Conservation (phyloP, 2,888 invertebrate species). For the Chloromyia formosa region DNA sequence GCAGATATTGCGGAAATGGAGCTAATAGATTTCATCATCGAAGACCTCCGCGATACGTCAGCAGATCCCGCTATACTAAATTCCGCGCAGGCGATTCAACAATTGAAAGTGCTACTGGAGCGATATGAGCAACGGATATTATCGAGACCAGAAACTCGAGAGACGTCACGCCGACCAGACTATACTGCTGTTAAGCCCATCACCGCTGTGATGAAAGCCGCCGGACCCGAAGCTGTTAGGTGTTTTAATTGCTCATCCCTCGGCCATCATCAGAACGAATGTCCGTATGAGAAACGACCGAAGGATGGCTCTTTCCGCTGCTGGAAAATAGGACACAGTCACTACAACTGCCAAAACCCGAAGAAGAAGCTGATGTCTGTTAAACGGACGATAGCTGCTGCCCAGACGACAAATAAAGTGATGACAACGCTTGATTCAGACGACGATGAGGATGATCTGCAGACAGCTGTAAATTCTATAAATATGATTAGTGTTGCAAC, state of each 20-base stretch:
- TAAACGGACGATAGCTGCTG: no score
- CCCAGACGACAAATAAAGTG: no score
- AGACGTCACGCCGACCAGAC: no score
- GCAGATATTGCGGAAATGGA: no score
- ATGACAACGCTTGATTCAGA: no score
- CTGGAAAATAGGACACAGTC: background rate
- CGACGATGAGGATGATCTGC: constrained; percentile 5
- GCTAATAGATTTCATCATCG: constrained; percentile 43
- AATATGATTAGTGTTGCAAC: no score
- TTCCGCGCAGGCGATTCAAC: constrained; percentile 28
- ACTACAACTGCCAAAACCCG: no score
- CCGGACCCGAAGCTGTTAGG: background rate
- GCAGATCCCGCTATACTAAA: constrained; percentile 46
- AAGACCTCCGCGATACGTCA: constrained; percentile 40
- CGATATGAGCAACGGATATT: constrained; percentile 43
- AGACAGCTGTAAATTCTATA: no score
- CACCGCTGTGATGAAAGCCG: no score
- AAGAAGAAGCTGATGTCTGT: no score
- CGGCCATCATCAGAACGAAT: background rate
- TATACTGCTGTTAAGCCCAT: background rate
- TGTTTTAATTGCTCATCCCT: background rate
- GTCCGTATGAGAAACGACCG: background rate
- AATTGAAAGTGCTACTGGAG: constrained; percentile 31
- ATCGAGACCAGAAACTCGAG: no score
- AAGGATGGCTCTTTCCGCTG: background rate